Evolutionary conservation across 2,113 vertebrate genomes (phyloP), one percentile per base, ranked within the genome.

Genomic region (Bambusicola thoracicus): DNA sequence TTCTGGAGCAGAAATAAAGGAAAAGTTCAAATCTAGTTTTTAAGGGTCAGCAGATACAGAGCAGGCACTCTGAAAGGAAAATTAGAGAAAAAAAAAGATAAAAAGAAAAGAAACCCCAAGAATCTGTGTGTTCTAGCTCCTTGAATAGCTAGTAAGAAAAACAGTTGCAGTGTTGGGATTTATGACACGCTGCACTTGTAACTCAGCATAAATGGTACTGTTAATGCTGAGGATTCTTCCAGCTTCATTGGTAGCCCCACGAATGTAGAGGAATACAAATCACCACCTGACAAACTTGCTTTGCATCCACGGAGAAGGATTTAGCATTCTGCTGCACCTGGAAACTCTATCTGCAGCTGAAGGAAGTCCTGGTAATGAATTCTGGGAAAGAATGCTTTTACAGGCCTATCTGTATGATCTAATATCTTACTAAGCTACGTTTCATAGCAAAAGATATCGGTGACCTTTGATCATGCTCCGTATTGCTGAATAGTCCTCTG

Each of bases 341-440:
- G 22, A 69, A 73, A 53, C 41, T 24, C 53, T 80, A 49, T 3
- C 34, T 83, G 56, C 66, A 68, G 19, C 55, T 84, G 51, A 83
- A 83, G 85, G 21, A 88, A 90, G 43, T 63, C 43, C 59, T 7
- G 70, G 7, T 72, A 61, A 13, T 65, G 36, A 48, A 19, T 77
- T 95, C 84, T 66, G 58, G 63, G 84, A 95, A 80, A 89, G 30
- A 53, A 76, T 66, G 36, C 66, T 77, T 94, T 83, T 84, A 40
- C 20, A 85, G 84, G 58, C 44, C 10, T 13, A 5, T 63, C 2
- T 41, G 62, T 92, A 58, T 87, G 18, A 66, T 63, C 15, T 67
- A 44, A 51, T 62, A 14, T 79, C 85, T 85, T 67, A 59, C 32
- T 85, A 43, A 87, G 61, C 43, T 65, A 14, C 27, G 53, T 13